These are phyloP conservation scores for Syritta pipiens DNA, from an alignment of 2,888 invertebrate species.

Conservation along the genomic window DNA sequence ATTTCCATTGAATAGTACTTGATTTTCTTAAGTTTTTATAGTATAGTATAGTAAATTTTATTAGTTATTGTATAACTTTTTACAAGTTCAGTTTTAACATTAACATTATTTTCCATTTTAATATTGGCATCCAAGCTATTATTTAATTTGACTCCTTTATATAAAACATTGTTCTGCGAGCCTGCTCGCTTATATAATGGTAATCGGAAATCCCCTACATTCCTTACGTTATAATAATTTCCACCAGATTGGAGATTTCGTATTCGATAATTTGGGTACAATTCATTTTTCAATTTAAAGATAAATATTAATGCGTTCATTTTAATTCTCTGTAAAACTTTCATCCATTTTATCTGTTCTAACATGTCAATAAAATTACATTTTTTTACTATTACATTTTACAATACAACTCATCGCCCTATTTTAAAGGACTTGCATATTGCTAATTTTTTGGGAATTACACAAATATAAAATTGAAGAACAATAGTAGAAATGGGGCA, in stretches of 20 bases:
- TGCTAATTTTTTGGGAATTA: neutral
- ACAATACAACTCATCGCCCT: constrained; percentile 8
- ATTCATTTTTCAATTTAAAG: neutral
- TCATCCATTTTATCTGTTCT: neutral
- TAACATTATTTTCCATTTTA: neutral
- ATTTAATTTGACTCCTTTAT: neutral
- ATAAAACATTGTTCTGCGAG: neutral
- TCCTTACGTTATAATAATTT: neutral
- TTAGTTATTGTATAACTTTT: neutral
- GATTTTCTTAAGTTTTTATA: neutral
- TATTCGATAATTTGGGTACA: neutral
- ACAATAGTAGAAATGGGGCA: neutral
- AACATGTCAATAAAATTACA: neutral
- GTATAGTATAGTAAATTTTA: neutral
- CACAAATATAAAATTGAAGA: constrained; percentile 3
- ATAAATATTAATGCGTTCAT: neutral
- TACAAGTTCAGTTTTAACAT: neutral
- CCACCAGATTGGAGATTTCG: neutral
- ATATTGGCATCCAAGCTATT: neutral
- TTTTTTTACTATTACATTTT: neutral
- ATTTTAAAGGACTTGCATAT: neutral
- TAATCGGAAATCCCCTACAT: neutral
- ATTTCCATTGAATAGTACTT: too few species aligned
- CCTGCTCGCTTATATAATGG: neutral
- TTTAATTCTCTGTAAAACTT: neutral